phyloP scores from a whole-genome alignment of 2,797 vertebrate species.

The Platalea minor region DNA sequence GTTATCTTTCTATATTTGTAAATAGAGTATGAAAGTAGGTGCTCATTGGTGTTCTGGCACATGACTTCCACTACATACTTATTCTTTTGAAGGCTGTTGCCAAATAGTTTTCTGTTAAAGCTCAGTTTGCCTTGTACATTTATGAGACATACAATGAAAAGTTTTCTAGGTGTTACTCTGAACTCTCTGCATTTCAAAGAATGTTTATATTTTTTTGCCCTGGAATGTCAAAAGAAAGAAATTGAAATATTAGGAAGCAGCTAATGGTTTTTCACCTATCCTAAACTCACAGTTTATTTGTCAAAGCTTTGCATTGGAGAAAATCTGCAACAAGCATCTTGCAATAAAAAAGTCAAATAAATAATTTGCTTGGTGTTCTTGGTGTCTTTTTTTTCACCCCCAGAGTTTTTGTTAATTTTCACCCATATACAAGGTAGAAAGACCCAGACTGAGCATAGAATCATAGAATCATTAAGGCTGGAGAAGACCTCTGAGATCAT shows the following conservation, averaged over 20 bases:
- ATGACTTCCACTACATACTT: not conserved
- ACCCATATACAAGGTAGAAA: not conserved
- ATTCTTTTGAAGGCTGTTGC: not conserved
- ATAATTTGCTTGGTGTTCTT: not conserved
- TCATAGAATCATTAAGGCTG: not conserved
- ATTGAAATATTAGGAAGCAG: not conserved
- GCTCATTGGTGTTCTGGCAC: not conserved
- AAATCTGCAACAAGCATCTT: not conserved
- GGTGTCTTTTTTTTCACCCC: not conserved
- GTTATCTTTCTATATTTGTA: not conserved
- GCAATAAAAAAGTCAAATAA: not conserved
- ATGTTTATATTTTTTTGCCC: not conserved
- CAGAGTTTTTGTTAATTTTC: not conserved
- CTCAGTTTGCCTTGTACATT: not conserved
- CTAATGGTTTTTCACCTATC: not conserved
- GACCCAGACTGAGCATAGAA: not conserved
- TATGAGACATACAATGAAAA: not conserved
- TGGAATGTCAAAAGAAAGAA: not conserved
- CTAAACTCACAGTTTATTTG: not conserved
- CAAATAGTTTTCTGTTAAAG: not conserved
- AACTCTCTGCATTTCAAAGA: not conserved
- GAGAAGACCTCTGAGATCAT: not conserved
- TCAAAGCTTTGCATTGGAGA: not conserved
- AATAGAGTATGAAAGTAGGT: not conserved
- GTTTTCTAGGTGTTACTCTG: not conserved